Base-by-base conservation (phyloP, 2,888 invertebrate species). In the Byasa hedistus region DNA sequence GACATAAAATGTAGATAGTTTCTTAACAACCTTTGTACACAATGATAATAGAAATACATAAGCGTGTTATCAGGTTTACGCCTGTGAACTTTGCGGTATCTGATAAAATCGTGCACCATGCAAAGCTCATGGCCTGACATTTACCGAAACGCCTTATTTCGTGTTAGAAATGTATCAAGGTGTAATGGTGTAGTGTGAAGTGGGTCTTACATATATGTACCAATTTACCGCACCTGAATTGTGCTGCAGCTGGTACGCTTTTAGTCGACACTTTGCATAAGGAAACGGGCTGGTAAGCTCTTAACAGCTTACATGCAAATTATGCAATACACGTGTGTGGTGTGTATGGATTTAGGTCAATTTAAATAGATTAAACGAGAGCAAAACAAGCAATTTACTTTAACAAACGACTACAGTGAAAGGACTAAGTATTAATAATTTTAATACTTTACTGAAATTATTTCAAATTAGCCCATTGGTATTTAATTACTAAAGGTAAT, bases 271-370 rank as follows among this genome's bases (percentile, higher is more conserved):
- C 75, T 86, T 88, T 89, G 85, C 87, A 83, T 79, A 85, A 86
- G 82, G 74, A 75, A 77, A 78, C 81, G 79, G 82, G 84, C 83
- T 83, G 81, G 81, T 82, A 83, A 88, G 84, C 85, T 84, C 80
- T 82, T 79, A 77, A 78, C 77, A 83, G 79, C 78, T 81, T 79
- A 80, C 79, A 86, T 83, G 83, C 77, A 84, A 81, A 83, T 89
- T 84, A 74, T 82, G 82, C 83, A 84, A 85, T 74, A 23, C 61
- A 59, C n/a, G n/a, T 59, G 58, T 66, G 70, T 75, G 64, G 71
- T 73, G 68, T 68, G 24, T 58, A 62, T 61, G 64, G 66, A 65
- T 65, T 68, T 65, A 39, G 68, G 64, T 62, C 64, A 65, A 55
- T 64, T 61, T 55, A 59, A 54, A 65, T 60, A 65, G 59, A 56